Evolutionary conservation across 2,113 vertebrate species (phyloP).

Genomic region (Melanotaenia duboulayi): DNA sequence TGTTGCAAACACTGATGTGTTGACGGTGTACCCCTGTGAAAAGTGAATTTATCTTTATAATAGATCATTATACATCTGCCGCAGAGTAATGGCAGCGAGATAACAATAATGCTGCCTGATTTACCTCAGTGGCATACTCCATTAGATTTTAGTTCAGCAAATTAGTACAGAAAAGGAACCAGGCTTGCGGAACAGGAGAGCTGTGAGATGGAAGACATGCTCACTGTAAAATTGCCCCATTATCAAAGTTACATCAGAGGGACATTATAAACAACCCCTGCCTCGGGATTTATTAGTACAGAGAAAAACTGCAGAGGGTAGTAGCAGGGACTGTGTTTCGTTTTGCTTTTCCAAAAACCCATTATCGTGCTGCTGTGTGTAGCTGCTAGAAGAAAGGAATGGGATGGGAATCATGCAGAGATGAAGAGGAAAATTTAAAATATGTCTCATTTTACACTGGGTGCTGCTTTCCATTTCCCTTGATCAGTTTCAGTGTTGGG

Average conservation of each 20-base stretch:
- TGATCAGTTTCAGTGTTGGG: not conserved
- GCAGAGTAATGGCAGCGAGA: slow-evolving; percentile 66
- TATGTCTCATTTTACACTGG: not conserved
- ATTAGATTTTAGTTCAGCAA: slow-evolving; percentile 77
- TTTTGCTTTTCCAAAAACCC: slow-evolving; percentile 59
- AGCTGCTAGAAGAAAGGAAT: slow-evolving; percentile 37
- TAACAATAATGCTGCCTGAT: slow-evolving; percentile 76
- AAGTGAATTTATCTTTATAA: slow-evolving; percentile 74
- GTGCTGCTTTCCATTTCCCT: not conserved
- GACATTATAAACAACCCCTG: slow-evolving; percentile 73
- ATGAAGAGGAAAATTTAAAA: not conserved
- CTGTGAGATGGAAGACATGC: slow-evolving; percentile 57
- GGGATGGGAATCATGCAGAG: slow-evolving; percentile 22
- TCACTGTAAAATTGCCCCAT: slow-evolving; percentile 65
- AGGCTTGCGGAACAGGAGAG: slow-evolving; percentile 49
- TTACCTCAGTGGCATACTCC: slow-evolving; percentile 76
- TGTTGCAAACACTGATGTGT: slow-evolving; percentile 36
- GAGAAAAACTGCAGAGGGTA: slow-evolving; percentile 48
- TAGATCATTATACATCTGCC: slow-evolving; percentile 80
- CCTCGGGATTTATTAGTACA: slow-evolving; percentile 69
- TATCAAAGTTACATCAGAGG: slow-evolving; percentile 68
- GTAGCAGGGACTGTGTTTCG: slow-evolving; percentile 49
- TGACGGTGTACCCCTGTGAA: slow-evolving; percentile 43
- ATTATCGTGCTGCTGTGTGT: slow-evolving; percentile 54
- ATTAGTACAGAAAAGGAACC: slow-evolving; percentile 64